phyloP scores from a whole-genome alignment of 37 sponge, comb jelly and placozoan species.

The Spongilla lacustris region DNA sequence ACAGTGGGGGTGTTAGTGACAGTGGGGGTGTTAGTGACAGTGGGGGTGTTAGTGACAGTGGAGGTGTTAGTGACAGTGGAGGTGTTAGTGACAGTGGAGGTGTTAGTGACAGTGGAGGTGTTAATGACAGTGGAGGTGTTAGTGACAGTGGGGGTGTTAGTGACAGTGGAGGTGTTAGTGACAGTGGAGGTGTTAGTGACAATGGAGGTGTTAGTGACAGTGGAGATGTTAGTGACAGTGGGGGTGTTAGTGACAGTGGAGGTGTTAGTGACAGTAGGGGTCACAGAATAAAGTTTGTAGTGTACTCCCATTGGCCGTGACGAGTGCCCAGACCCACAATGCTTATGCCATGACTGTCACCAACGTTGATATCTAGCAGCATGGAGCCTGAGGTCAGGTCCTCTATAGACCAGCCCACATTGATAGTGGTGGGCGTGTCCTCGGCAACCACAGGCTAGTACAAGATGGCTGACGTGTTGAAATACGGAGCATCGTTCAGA shows the following conservation, averaged over 20 bases:
- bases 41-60: no score
- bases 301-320: conserved; percentile 87
- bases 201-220: not conserved
- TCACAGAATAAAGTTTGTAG: conserved; percentile 36
- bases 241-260: not conserved
- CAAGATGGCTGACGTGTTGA: conserved; percentile 47
- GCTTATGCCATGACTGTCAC: conserved; percentile 71
- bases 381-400: conserved; percentile 44
- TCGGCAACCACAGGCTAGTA: conserved; percentile 58
- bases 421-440: conserved; percentile 45
- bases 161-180: no score
- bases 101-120: no score
- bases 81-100: no score
- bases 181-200: no score
- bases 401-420: conserved; percentile 80
- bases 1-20: no score
- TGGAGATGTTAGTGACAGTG: not conserved
- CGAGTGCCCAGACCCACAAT: conserved; percentile 48
- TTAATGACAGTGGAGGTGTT: no score
- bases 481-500: conserved; percentile 89
- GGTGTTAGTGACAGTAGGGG: not conserved
- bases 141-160: no score
- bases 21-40: no score
- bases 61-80: no score
- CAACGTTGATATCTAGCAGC: conserved; percentile 72